Percentiles rank a stretch among this genome's conserved stretches.
These are phyloP conservation scores for Pentalonia nigronervosa DNA, from an alignment of 1,140 invertebrate species.

Conservation along the genomic window DNA sequence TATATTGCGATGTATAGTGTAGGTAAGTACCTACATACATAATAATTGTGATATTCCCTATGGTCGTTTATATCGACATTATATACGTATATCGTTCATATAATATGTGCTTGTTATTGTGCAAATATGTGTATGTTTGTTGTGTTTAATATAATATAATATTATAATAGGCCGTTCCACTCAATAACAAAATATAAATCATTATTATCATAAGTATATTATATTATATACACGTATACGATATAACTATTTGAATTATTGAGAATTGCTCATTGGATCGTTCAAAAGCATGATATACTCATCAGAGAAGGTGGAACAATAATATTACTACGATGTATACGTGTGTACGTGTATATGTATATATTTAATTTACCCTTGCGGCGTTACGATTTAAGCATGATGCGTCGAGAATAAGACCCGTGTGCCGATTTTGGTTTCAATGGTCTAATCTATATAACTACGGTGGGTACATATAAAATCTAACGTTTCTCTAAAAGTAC, in stretches of 20 bases:
- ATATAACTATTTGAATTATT: neutral
- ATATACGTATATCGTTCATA: neutral
- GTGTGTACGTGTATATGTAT: neutral
- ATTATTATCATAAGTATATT: neutral
- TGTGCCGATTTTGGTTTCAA: slow-evolving; percentile 5
- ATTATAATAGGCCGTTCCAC: neutral
- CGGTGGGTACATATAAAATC: neutral
- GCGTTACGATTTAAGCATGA: neutral
- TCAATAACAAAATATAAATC: neutral
- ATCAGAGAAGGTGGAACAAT: neutral
- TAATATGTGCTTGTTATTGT: neutral
- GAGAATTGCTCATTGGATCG: neutral
- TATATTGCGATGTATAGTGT: neutral
- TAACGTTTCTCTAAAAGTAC: slow-evolving; percentile 5
- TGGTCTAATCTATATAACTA: slow-evolving; percentile 5
- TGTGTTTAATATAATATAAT: neutral
- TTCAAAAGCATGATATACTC: neutral
- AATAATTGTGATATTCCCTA: neutral
- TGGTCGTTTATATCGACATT: neutral
- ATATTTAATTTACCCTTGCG: neutral
- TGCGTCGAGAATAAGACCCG: neutral
- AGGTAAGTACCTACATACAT: neutral
- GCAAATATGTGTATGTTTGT: neutral
- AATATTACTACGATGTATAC: neutral
- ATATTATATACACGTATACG: neutral